phyloP scores from a whole-genome alignment of 2,113 vertebrate genomes.

The Carettochelys insculpta region DNA sequence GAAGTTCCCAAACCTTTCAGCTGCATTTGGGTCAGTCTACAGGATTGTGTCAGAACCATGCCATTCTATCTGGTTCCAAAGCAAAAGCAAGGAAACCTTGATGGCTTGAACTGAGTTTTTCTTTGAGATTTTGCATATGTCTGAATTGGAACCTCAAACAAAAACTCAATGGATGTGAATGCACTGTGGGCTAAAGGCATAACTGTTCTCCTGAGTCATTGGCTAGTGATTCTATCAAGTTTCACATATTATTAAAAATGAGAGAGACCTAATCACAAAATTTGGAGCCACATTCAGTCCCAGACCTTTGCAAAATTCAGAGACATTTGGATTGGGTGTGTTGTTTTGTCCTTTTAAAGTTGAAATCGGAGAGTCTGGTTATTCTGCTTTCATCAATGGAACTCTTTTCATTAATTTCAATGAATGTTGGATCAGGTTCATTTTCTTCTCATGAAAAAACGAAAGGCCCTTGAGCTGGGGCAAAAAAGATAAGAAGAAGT shows the following conservation, averaged over 20 bases:
- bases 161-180: not conserved
- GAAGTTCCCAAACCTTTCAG: not conserved
- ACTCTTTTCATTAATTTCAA: not conserved
- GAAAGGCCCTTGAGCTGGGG: not conserved
- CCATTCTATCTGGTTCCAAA: not conserved
- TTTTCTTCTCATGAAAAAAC: not conserved
- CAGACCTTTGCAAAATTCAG: not conserved
- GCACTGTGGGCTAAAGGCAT: not conserved
- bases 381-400: not conserved
- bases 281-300: not conserved
- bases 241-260: not conserved
- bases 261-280: not conserved
- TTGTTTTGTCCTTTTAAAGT: not conserved
- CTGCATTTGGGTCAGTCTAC: not conserved
- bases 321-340: not conserved
- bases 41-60: not conserved
- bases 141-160: not conserved
- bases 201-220: not conserved
- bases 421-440: not conserved
- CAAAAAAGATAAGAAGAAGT: not conserved
- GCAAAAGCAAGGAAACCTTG: not conserved
- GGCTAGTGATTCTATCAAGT: not conserved
- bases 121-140: not conserved
- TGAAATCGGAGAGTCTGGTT: not conserved
- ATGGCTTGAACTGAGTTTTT: not conserved